phyloP scores from a whole-genome alignment of 2,797 vertebrate genomes.

The Schizothorax lantsangensis region DNA sequence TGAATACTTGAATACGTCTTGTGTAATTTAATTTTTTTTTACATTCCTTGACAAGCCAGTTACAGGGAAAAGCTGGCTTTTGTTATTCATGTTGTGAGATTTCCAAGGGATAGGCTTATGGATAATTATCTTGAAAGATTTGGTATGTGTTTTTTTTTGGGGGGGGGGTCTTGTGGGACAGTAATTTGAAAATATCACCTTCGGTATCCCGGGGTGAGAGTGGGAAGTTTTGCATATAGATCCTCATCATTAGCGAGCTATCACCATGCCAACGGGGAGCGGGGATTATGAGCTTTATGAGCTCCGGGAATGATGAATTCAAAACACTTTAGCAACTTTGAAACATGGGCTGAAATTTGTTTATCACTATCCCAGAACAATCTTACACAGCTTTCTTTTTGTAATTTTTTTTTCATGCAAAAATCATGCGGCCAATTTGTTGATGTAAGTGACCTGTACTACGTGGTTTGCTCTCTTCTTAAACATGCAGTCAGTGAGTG shows the following conservation, averaged over 20 bases:
- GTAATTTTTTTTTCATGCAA: slow-evolving; percentile 99
- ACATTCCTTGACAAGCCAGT: background rate
- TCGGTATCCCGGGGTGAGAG: slow-evolving; percentile 60
- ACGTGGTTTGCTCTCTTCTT: slow-evolving; percentile 96
- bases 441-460: slow-evolving; percentile 99
- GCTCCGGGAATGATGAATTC: slow-evolving; percentile 58
- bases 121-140: slow-evolving; percentile 42
- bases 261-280: slow-evolving; percentile 59
- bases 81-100: slow-evolving; percentile 31
- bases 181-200: slow-evolving; percentile 50
- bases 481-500: slow-evolving; percentile 78
- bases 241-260: slow-evolving; percentile 66
- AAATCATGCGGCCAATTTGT: slow-evolving; percentile 99
- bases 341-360: slow-evolving; percentile 76
- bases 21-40: background rate
- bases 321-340: slow-evolving; percentile 61
- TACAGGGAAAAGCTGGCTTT: background rate
- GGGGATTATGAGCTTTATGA: slow-evolving; percentile 62
- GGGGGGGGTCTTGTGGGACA: slow-evolving; percentile 53
- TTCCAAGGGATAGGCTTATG: background rate
- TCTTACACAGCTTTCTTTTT: slow-evolving; percentile 98
- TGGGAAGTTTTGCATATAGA: slow-evolving; percentile 65
- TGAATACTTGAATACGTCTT: background rate
- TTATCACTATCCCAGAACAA: slow-evolving; percentile 84
- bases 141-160: slow-evolving; percentile 48